A percentile compares a stretch with the other conserved stretches of the same genome.
Evolutionary conservation across 2,888 invertebrate species (phyloP).

Genomic region (Fragum fragum): DNA sequence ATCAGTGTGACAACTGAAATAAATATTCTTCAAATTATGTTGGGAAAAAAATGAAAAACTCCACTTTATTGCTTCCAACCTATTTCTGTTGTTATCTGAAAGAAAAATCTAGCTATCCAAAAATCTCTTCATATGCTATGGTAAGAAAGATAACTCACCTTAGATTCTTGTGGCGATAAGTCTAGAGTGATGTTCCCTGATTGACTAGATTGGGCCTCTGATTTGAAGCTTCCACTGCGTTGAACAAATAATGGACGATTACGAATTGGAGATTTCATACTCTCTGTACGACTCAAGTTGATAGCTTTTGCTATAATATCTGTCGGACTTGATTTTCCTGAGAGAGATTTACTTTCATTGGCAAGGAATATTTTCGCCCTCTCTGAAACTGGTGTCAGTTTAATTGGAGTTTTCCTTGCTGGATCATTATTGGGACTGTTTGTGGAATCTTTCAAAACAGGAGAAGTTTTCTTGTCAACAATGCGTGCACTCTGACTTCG

Average conservation of each 20-base stretch:
- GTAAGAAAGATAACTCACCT: slow-evolving; percentile 54
- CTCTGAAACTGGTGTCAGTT: slow-evolving; percentile 65
- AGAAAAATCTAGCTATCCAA: too few species aligned
- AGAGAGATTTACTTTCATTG: slow-evolving; percentile 36
- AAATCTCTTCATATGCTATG: too few species aligned
- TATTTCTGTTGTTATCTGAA: too few species aligned
- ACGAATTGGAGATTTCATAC: slow-evolving; percentile 52
- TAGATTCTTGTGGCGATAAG: slow-evolving; percentile 51
- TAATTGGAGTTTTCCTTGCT: slow-evolving; percentile 58
- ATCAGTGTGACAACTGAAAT: too few species aligned
- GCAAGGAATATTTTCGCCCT: slow-evolving; percentile 65
- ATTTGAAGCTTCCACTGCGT: slow-evolving; percentile 59
- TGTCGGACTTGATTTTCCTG: slow-evolving; percentile 54
- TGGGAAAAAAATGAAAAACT: too few species aligned
- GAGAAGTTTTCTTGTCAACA: slow-evolving; percentile 35
- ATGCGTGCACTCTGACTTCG: slow-evolving; percentile 70
- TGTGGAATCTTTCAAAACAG: slow-evolving; percentile 55
- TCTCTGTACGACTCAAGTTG: slow-evolving; percentile 54
- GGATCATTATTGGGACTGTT: slow-evolving; percentile 48
- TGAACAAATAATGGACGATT: slow-evolving; percentile 46
- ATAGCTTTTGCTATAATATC: slow-evolving; percentile 61
- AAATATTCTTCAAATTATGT: too few species aligned
- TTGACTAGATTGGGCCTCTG: slow-evolving; percentile 16
- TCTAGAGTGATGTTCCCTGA: slow-evolving; percentile 60
- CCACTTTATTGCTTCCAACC: too few species aligned